Evolutionary conservation across 1,140 invertebrate species (phyloP), one percentile per base, ranked within the genome.

Genomic region (Hermetia illucens): DNA sequence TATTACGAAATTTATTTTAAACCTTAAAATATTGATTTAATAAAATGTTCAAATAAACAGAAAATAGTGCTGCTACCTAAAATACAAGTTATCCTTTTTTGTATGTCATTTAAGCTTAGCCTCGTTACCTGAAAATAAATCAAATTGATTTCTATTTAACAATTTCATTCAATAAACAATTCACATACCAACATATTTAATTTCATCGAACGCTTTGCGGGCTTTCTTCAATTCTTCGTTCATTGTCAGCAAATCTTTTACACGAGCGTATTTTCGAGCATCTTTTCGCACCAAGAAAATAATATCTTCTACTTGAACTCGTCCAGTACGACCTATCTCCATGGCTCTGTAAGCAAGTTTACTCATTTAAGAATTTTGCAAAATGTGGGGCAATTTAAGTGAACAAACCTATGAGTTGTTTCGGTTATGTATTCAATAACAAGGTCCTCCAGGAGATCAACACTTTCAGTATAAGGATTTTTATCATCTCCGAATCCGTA

Each of bases 401-500:
- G 36, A 38, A 49, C 61, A 60, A 69, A 87, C 84, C 64, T 71
- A 35, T 83, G 79, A 5, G 80, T 84, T 68, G 88, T 93, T 70
- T 97, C 90, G 4, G 86, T 90, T 17, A 99, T 93, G 63, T 92
- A 99, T 68, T 98, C 91, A 45, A 98, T 91, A 1, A 98, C 94
- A 19, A 98, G 64, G 68, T 98, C 92, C 69, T 98, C 95, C 10
- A 99, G 67, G 27, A 97, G 70, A 58, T 98, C 95, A 1, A 99
- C 93, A 58, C 91, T 95, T 68, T 98, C 94, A 18, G 94, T 97
- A 52, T 95, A 98, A 0, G 95, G 94, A 70, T 98, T 97, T 58
- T 93, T 84, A 63, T 98, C 93, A 66, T 99, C 95, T n/a, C 95
- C 95, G 72, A 98, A 98, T 0, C 95, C 95, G 64, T 94, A 99